Evolutionary conservation across 2,888 invertebrate species (phyloP).

Genomic region (Archaeoteleia sp.): DNA sequence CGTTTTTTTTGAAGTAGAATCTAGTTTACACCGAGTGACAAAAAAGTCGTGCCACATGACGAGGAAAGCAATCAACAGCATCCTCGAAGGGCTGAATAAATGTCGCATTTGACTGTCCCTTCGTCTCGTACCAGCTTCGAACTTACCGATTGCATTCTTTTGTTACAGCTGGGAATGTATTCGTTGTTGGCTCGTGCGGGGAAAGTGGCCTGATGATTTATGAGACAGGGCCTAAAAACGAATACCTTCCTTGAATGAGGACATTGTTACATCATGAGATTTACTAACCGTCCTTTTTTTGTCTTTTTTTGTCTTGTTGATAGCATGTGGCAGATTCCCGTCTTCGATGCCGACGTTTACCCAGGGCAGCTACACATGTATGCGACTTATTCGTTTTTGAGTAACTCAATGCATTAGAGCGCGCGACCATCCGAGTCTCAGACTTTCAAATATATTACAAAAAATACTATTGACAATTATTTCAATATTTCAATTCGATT

Average conservation of each 20-base stretch:
- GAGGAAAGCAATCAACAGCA: conserved; percentile 65
- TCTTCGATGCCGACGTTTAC: conserved; percentile 86
- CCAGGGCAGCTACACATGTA: conserved; percentile 94
- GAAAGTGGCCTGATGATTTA: background rate
- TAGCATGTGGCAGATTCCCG: conserved; percentile 90
- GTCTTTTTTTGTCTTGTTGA: conserved; percentile 75
- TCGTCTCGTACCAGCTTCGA: conserved; percentile 62
- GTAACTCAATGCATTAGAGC: conserved; percentile 65
- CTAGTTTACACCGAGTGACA: conserved; percentile 22
- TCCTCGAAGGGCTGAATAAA: conserved; percentile 59
- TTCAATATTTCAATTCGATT: background rate
- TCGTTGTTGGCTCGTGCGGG: conserved; percentile 32
- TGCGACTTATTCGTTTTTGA: conserved; percentile 75
- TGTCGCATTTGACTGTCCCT: conserved; percentile 52
- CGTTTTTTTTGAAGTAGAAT: conserved; percentile 18
- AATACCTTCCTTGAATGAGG: conserved; percentile 48
- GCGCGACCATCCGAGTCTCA: conserved; percentile 64
- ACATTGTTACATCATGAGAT: conserved; percentile 55
- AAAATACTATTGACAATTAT: background rate
- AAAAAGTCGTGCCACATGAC: conserved; percentile 38
- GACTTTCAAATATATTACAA: conserved; percentile 2
- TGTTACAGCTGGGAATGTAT: conserved; percentile 62
- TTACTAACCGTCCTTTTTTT: conserved; percentile 63
- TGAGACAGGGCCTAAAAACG: conserved; percentile 8
- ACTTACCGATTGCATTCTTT: conserved; percentile 64